These are phyloP conservation scores for Plagodis pulveraria DNA, from an alignment of 2,888 invertebrate genomes.

Conservation along the genomic window DNA sequence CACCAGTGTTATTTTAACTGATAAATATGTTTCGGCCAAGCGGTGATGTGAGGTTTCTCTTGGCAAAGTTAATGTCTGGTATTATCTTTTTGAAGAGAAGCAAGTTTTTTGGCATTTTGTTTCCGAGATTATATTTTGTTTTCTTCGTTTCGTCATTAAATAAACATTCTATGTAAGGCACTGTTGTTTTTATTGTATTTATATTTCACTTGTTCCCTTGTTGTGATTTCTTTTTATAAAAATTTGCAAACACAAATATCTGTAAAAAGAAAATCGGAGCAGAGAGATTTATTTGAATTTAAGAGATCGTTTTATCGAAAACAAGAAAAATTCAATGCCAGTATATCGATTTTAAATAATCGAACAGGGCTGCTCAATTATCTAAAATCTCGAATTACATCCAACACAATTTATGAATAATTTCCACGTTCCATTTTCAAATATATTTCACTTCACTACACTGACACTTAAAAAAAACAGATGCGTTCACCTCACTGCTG, in stretches of 20 bases:
- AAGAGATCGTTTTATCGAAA: conserved; percentile 34
- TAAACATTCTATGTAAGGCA: conserved; percentile 74
- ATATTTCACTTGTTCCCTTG: conserved; percentile 73
- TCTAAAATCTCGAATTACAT: conserved; percentile 71
- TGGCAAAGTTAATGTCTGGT: conserved; percentile 78
- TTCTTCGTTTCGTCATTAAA: conserved; percentile 61
- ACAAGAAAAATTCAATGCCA: conserved; percentile 44
- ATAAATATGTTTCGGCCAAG: conserved; percentile 76
- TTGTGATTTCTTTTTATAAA: conserved; percentile 50
- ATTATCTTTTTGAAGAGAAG: conserved; percentile 80
- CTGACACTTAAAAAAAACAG: conserved; percentile 68
- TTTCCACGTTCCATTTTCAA: conserved; percentile 58
- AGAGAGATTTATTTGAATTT: conserved; percentile 65
- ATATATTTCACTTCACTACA: conserved; percentile 67
- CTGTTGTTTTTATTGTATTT: conserved; percentile 53
- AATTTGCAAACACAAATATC: conserved; percentile 60
- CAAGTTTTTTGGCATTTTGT: conserved; percentile 83
- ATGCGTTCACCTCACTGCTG: conserved; percentile 72
- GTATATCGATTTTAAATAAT: conserved; percentile 69
- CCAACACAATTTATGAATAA: conserved; percentile 51
- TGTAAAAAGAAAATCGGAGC: conserved; percentile 76
- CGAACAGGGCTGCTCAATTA: conserved; percentile 64
- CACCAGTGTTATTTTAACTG: conserved; percentile 68
- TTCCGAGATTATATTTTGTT: conserved; percentile 69
- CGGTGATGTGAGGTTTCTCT: conserved; percentile 77